Base-by-base conservation (phyloP, 1,140 invertebrate species). In the Tetragonula clypearis region DNA sequence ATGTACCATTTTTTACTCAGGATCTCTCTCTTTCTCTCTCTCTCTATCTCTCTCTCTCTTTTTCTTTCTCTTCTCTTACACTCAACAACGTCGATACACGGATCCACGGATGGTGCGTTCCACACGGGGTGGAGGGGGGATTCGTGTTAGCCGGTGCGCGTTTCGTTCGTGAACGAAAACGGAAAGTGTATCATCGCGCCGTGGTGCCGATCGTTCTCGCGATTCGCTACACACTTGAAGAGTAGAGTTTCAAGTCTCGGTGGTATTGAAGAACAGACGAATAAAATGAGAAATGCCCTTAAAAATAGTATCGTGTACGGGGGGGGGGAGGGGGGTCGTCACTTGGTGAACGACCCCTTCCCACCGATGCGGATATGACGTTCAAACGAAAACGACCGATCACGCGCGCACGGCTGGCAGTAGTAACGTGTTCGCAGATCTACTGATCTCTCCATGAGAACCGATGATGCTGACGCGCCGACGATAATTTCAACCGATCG, bases 71-170 rank as follows among this genome's bases (percentile, higher is more conserved):
- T 56, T 75, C 66, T 26, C 17, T 76, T 78, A 81, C 73, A 79
- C 66, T 79, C 79, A 77, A 88, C 68, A 88, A 89, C 72, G 86
- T 49, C 60, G n/a, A 78, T 53, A 88, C 84, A 78, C 62, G 56
- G 60, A 35, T 79, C 60, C 65, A 62, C 14, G 35, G 35, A 56
- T 58, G 84, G 35, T 56, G 66, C 68, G 68, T 78, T 30, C n/a
- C n/a, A 53, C 62, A 58, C 12, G 35, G 26, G 35, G 60, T 26
- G 56, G 21, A 21, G 30, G n/a, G 30, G n/a, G 30, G 30, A 3
- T 66, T 26, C 6, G 6, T n/a, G 21, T 41, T 79, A 66, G 69
- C 56, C 60, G 68, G 30, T 66, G 49, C 68, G 77, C 49, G 60
- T 30, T 30, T 30, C 30, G 30, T 66, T 81, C 30, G 41, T 49